phyloP scores from a whole-genome alignment of 1,140 invertebrate species.

The Manduca sexta region DNA sequence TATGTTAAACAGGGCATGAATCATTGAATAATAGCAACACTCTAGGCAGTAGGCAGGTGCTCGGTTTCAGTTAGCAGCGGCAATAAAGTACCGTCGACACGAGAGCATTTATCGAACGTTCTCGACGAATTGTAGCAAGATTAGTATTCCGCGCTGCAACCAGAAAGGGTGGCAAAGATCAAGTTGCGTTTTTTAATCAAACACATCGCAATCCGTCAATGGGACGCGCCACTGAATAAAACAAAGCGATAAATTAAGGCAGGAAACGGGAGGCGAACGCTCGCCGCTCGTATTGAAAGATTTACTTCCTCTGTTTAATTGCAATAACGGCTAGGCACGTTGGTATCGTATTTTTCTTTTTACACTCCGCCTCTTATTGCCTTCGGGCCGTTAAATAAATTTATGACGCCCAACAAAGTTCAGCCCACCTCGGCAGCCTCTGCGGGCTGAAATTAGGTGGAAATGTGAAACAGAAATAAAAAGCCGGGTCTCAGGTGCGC shows the following conservation, averaged over 20 bases:
- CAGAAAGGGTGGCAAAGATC: conserved; percentile 35
- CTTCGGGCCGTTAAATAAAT: conserved; percentile 71
- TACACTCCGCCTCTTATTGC: conserved; percentile 72
- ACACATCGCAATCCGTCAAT: conserved; percentile 68
- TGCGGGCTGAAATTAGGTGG: conserved; percentile 63
- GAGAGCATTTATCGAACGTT: conserved; percentile 11
- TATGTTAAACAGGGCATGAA: no score
- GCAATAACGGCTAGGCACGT: conserved; percentile 73
- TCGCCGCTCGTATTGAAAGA: conserved; percentile 70
- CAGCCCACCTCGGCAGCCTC: conserved; percentile 56
- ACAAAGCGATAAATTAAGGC: conserved; percentile 71
- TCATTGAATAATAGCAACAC: no score
- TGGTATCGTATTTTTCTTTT: conserved; percentile 73
- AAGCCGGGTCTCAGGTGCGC: conserved; percentile 59
- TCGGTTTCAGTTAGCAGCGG: conserved; percentile 3
- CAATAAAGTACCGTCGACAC: conserved; percentile 3
- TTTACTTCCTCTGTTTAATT: conserved; percentile 74
- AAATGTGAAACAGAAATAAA: conserved; percentile 62
- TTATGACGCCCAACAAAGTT: conserved; percentile 71
- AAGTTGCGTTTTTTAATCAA: conserved; percentile 67
- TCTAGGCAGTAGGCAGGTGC: neutral
- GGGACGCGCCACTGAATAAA: conserved; percentile 61
- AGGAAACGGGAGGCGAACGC: conserved; percentile 61
- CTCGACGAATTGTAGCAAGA: conserved; percentile 8
- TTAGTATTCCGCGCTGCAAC: conserved; percentile 23